phyloP scores from a whole-genome alignment of 2,113 vertebrate genomes.

The Polypterus bichir region DNA sequence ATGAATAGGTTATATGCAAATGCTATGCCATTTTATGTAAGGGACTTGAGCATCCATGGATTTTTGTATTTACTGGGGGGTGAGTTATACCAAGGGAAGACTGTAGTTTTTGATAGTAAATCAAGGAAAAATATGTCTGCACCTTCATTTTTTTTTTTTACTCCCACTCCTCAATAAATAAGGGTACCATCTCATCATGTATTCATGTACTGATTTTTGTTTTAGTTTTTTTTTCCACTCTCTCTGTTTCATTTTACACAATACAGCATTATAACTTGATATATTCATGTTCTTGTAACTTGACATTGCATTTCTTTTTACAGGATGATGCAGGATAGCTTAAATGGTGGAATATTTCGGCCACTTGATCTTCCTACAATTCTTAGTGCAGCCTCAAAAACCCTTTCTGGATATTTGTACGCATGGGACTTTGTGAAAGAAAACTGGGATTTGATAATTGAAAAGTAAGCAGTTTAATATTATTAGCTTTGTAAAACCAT shows the following conservation, averaged over 20 bases:
- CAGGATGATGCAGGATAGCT: slow-evolving; percentile 68
- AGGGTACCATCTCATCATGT: not conserved
- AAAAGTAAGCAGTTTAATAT: slow-evolving; percentile 49
- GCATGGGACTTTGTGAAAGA: slow-evolving; percentile 90
- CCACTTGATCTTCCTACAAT: slow-evolving; percentile 70
- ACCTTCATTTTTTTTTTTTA: not conserved
- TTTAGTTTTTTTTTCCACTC: slow-evolving; percentile 1
- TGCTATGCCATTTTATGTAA: too few relatives aligned
- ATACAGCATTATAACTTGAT: not conserved
- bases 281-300: not conserved
- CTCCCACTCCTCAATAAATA: too few relatives aligned
- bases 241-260: not conserved
- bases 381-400: slow-evolving; percentile 48
- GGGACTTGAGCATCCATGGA: too few relatives aligned
- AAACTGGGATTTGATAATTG: slow-evolving; percentile 74
- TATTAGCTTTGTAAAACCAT: too few relatives aligned
- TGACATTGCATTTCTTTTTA: slow-evolving; percentile 18
- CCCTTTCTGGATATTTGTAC: slow-evolving; percentile 65
- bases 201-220: not conserved
- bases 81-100: too few relatives aligned
- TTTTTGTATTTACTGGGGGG: too few relatives aligned
- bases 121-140: too few relatives aligned
- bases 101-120: too few relatives aligned
- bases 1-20: too few relatives aligned
- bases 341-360: slow-evolving; percentile 55